These are phyloP conservation scores for Nomia melanderi DNA, from an alignment of 1,140 invertebrate genomes.

Conservation along the genomic window DNA sequence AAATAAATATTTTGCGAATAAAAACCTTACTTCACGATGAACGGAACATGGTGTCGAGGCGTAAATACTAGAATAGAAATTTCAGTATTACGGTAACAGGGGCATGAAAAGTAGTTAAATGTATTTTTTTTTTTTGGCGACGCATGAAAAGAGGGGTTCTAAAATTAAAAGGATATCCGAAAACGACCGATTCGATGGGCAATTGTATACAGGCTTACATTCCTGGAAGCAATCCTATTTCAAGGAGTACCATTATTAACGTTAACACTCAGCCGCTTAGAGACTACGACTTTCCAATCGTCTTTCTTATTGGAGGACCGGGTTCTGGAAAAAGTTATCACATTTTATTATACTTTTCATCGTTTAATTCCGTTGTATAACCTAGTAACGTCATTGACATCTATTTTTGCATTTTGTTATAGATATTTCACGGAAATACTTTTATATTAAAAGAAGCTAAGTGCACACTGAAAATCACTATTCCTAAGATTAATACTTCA, in stretches of 20 bases:
- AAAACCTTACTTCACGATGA: constrained; percentile 20
- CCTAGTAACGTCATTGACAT: neutral
- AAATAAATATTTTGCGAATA: neutral
- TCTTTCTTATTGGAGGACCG: constrained; percentile 61
- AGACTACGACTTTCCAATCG: constrained; percentile 52
- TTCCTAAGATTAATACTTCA: no score
- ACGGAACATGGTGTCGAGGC: neutral
- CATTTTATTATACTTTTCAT: neutral
- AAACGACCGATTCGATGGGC: constrained; percentile 54
- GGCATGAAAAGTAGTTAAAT: constrained; percentile 1
- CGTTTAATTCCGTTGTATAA: neutral
- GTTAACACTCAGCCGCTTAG: constrained; percentile 35
- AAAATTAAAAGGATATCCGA: neutral
- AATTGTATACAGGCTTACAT: constrained; percentile 54
- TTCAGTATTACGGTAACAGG: neutral
- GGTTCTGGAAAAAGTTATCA: constrained; percentile 59
- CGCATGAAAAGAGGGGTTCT: neutral
- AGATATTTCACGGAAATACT: no score
- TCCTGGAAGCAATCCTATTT: constrained; percentile 13
- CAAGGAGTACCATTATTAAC: neutral
- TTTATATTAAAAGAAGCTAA: no score
- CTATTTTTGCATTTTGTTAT: no score
- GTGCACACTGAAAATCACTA: no score
- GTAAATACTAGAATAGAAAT: neutral
- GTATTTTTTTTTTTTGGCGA: neutral